Evolutionary conservation across 2,113 vertebrate species (phyloP), one percentile per base, ranked within the genome.

Genomic region (Albula goreensis): DNA sequence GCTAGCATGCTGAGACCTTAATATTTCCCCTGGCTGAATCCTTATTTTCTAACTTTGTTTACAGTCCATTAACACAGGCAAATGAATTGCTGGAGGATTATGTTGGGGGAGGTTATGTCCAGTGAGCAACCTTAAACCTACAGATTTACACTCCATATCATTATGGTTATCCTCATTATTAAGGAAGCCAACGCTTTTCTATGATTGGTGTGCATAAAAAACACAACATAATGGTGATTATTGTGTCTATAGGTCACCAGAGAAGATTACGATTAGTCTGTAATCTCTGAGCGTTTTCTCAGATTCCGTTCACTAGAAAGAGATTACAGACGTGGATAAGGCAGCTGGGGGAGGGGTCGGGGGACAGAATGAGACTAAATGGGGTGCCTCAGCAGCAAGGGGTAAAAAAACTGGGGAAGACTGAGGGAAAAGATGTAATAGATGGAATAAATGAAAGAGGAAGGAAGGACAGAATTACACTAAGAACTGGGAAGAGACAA

Each of bases 301-400:
- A 89, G 90, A 93, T 93, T 92, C 85, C 91, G 91, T 91, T 91
- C 88, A 91, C 87, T 88, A 92, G 90, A 91, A 78, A 12, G 12
- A 74, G 60, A 82, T 82, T 74, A 86, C 66, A 81, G 49, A 70
- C 9, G 2, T 10, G 50, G 53, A 78, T 57, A 41, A 49, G 52
- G n/a, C n/a, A 31, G 82, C 63, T 19, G 57, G 85, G 86, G 77
- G 86, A 25, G 81, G 48, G 66, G 48, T 56, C 7, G 60, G 31
- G 79, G 31, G 48, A 51, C 12, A 66, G 48, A 25, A 22, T 13
- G 19, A 84, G 60, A 80, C 41, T 17, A 13, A 50, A 17, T 4
- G 49, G 80, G 15, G 22, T 5, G 53, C 19, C 3, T 0, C 19
- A 5, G 15, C 50, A 52, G 22, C 10, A n/a, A 31, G 22, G 80